Evolutionary conservation across 2,888 invertebrate genomes (phyloP), one percentile per base, ranked within the genome.

Genomic region (Scotopteryx bipunctaria): DNA sequence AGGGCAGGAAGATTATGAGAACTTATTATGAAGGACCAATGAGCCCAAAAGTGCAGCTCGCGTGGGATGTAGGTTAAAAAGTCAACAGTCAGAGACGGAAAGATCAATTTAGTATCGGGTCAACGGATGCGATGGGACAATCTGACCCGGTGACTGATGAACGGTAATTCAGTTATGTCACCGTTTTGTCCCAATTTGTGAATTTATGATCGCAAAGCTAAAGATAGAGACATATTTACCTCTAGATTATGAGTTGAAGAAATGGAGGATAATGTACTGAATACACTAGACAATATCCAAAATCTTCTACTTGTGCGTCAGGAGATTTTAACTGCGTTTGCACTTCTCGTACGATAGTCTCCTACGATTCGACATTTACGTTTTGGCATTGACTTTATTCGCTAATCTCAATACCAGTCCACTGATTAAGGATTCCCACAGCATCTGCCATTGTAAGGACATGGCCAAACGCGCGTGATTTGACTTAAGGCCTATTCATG

Each of bases 401-500:
- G 16, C 16, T 33, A 21, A 21, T 17, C 16, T 9, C 2, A 33
- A 5, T 9, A 17, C 5, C 1, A 17, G 9, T 1, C n/a, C 16
- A 1, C 9, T 29, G 17, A 5, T 42, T 42, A 42, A n/a, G 6
- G 1, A 42, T 42, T 42, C 41, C 3, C 5, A 8, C 16, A 21
- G 11, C 31, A 42, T 31, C 21, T 13, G 8, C 21, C 2, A 4
- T 15, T 0, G 14, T 13, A 43, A 33, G 42, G 42, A 43, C 42
- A 33, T 33, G 42, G 9, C 21, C 21, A 23, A 15, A n/a, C n/a
- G n/a, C 14, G n/a, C 33, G 42, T 43, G 42, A 15, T 43, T 33
- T 33, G 42, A 43, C 42, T 43, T 14, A 37, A 37, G 14, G 14
- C 31, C 5, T 14, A 31, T 5, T 31, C 31, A 5, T 31, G 1